Conservation (phyloP, 2,113 vertebrate genomes). For the Coregonus clupeaformis region DNA sequence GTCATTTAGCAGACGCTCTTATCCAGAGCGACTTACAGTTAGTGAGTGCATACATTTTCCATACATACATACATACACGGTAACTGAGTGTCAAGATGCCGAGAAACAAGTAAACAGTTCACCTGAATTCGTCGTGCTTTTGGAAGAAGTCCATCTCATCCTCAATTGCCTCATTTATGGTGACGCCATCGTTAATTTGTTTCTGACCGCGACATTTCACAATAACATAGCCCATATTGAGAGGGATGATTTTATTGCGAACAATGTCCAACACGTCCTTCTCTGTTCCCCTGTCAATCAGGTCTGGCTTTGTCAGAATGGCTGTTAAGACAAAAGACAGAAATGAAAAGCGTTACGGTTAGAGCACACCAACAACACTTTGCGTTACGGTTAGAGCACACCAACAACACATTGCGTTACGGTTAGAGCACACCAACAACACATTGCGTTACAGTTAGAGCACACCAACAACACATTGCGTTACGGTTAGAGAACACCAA, state of each 20-base stretch:
- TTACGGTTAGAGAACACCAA: too few species aligned
- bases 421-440: too few species aligned
- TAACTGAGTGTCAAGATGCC: not conserved
- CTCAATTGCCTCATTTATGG: slow-evolving; percentile 62
- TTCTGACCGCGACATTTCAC: slow-evolving; percentile 81
- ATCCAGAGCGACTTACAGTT: too few species aligned
- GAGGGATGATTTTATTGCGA: slow-evolving; percentile 61
- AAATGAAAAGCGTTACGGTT: not conserved
- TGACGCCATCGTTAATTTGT: slow-evolving; percentile 50
- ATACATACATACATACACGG: too few species aligned
- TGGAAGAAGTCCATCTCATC: slow-evolving; percentile 76
- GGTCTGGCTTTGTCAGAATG: slow-evolving; percentile 81
- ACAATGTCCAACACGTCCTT: slow-evolving; percentile 56
- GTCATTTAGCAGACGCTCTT: too few species aligned
- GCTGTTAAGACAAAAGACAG: slow-evolving; percentile 54
- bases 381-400: too few species aligned
- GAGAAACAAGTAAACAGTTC: not conserved
- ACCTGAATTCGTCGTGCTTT: slow-evolving; percentile 73
- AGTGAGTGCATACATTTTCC: too few species aligned
- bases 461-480: too few species aligned
- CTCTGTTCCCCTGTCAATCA: slow-evolving; percentile 77
- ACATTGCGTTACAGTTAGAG: too few species aligned
- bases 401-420: too few species aligned
- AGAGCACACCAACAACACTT: too few species aligned
- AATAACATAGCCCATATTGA: slow-evolving; percentile 80